Conservation (phyloP, 2,888 invertebrate species). For the Nomada lathburiana region DNA sequence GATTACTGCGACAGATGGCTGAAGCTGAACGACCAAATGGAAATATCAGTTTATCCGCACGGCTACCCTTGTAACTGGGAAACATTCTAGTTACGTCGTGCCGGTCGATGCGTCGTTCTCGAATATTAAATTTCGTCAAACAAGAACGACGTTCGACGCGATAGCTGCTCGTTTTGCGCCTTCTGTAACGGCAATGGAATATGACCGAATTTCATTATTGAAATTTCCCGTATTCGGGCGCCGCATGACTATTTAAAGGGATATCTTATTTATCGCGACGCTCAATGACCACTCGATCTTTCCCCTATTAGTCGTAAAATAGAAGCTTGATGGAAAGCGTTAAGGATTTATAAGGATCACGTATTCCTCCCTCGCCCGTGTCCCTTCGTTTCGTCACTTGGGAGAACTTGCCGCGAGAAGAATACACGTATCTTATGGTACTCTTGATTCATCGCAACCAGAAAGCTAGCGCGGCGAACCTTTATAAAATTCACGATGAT, state of each 20-base stretch:
- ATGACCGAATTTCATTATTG: background rate
- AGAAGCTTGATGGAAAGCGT: constrained; percentile 22
- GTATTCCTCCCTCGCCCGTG: constrained; percentile 14
- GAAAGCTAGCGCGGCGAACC: constrained; percentile 7
- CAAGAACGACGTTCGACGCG: background rate
- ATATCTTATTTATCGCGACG: background rate
- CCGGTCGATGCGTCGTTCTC: background rate
- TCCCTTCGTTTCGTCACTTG: constrained; percentile 6
- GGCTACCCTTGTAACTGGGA: background rate
- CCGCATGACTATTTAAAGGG: background rate
- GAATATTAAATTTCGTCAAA: background rate
- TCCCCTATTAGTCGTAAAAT: constrained; percentile 16
- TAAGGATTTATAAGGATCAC: constrained; percentile 41
- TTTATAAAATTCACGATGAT: constrained; percentile 2
- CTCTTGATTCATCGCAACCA: constrained; percentile 18
- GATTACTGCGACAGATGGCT: background rate
- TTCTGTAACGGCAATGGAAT: no score
- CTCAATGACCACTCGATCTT: background rate
- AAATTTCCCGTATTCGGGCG: background rate
- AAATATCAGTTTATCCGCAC: background rate
- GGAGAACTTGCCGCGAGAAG: constrained; percentile 8
- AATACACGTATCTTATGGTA: constrained; percentile 6
- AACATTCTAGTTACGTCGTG: background rate
- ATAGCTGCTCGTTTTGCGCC: no score
- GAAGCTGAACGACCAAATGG: background rate